Conservation (phyloP, 2,888 invertebrate genomes). For the Agrilus cyanescens region DNA sequence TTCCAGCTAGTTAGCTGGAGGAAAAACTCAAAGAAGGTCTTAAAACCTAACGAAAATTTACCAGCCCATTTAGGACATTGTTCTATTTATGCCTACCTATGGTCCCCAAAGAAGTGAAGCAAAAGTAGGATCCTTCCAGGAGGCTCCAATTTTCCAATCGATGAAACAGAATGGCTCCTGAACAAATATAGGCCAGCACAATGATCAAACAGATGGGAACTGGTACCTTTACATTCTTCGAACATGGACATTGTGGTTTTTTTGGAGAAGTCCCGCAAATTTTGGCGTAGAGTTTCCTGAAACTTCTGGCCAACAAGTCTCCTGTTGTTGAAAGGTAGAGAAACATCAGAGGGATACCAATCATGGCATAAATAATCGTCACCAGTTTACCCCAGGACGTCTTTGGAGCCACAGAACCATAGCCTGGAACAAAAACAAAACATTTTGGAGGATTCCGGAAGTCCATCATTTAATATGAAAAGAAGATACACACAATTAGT, state of each 20-base stretch:
- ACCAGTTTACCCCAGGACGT: conserved; percentile 70
- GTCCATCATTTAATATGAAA: no score
- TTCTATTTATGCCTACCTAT: conserved; percentile 5
- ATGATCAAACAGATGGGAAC: conserved; percentile 76
- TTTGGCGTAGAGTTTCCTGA: conserved; percentile 58
- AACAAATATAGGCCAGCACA: conserved; percentile 74
- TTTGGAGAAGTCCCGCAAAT: conserved; percentile 33
- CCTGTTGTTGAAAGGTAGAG: conserved; percentile 81
- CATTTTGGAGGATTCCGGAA: background rate
- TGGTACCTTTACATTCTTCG: conserved; percentile 66
- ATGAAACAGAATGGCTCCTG: conserved; percentile 82
- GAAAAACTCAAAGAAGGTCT: no score
- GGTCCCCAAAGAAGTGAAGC: conserved; percentile 48
- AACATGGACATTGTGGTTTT: conserved; percentile 33
- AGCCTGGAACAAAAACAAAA: conserved; percentile 46
- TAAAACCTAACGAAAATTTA: no score
- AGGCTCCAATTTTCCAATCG: conserved; percentile 85
- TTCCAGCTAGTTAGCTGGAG: no score
- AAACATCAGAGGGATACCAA: conserved; percentile 80
- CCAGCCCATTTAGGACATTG: no score
- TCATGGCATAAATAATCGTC: conserved; percentile 72
- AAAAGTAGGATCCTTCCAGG: conserved; percentile 75
- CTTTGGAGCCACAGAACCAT: conserved; percentile 71
- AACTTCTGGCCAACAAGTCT: conserved; percentile 68
- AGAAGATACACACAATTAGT: no score